Evolutionary conservation across 2,113 vertebrate species (phyloP), one percentile per base, ranked within the genome.

Genomic region (Podarcis muralis): DNA sequence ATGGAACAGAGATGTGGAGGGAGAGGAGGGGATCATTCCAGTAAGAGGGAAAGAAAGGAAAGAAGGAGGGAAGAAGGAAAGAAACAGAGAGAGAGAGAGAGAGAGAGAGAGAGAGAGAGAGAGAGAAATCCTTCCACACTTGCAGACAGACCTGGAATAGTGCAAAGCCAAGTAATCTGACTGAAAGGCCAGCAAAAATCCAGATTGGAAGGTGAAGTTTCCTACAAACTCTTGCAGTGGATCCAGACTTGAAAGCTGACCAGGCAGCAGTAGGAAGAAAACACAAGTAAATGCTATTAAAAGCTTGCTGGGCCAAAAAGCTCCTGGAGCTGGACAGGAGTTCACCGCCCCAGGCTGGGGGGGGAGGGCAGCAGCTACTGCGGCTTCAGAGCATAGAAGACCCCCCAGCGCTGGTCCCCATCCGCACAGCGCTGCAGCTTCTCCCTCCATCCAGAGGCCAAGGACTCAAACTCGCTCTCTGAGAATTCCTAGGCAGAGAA

Each of bases 331-430:
- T 6, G 65, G n/a, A 62, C 62, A 15, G 12, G 11, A 35, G 8
- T n/a, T 12, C 18, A 4, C 9, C 2, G 5, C 1, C 22, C 1
- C 12, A 37, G 18, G 48, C 13, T 18, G 13, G n/a, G n/a, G n/a
- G n/a, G n/a, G n/a, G n/a, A n/a, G 15, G 12, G 25, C 62, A 9
- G 48, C 48, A 53, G 48, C 30, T 89, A 80, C 65, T 76, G n/a
- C 5, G 93, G 91, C 77, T 93, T 94, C 79, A 92, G 96, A 1
- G 97, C 97, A n/a, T 95, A 90, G 94, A 98, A 98, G 3, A 98
- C 94, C 6, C 97, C 98, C 98, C 98, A 98, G 85, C 96, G 92
- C 75, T 98, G 98, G 91, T 98, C 97, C 81, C 98, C 98, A 27
- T 91, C 92, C 66, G 93, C 95, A 87, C 97, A 98, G 40, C 97